Evolutionary conservation across 1,140 invertebrate genomes (phyloP).

Genomic region (Saccostrea cuccullata): DNA sequence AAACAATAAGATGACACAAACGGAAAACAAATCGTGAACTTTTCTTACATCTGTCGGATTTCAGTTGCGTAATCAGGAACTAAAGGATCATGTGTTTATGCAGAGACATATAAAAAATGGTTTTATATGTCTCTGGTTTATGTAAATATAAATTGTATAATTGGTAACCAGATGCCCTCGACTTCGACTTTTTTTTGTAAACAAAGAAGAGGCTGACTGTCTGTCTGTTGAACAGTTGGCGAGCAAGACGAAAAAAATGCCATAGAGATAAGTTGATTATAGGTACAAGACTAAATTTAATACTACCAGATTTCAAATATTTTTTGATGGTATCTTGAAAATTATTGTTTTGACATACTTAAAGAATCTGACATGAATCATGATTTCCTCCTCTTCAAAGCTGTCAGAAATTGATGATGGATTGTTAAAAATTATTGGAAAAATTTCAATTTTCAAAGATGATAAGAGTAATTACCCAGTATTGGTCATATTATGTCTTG

Average conservation of each 20-base stretch:
- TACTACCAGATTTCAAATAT: slow-evolving; percentile 9
- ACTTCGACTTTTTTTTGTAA: neutral
- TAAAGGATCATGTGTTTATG: slow-evolving; percentile 3
- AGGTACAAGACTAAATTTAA: neutral
- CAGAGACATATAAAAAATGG: no score
- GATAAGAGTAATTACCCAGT: neutral
- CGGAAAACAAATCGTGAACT: slow-evolving; percentile 1
- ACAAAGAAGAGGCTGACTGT: neutral
- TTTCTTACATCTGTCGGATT: slow-evolving; percentile 16
- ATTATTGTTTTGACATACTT: slow-evolving; percentile 30
- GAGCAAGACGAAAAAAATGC: neutral
- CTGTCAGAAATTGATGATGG: slow-evolving; percentile 9
- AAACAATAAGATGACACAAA: slow-evolving; percentile 8
- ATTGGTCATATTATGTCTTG: neutral
- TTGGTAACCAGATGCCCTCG: slow-evolving; percentile 19
- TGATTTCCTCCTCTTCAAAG: neutral
- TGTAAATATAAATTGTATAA: slow-evolving; percentile 28
- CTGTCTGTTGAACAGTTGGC: neutral
- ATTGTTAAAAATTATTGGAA: slow-evolving; percentile 15
- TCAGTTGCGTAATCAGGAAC: slow-evolving; percentile 4
- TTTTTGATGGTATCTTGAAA: slow-evolving; percentile 8
- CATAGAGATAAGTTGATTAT: neutral
- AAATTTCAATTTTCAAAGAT: neutral
- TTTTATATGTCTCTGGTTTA: no score
- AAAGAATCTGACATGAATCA: neutral